Percentiles rank a stretch among this genome's conserved stretches.
These are phyloP conservation scores for Gryllus longicercus DNA, from an alignment of 2,888 invertebrate genomes.

Conservation along the genomic window DNA sequence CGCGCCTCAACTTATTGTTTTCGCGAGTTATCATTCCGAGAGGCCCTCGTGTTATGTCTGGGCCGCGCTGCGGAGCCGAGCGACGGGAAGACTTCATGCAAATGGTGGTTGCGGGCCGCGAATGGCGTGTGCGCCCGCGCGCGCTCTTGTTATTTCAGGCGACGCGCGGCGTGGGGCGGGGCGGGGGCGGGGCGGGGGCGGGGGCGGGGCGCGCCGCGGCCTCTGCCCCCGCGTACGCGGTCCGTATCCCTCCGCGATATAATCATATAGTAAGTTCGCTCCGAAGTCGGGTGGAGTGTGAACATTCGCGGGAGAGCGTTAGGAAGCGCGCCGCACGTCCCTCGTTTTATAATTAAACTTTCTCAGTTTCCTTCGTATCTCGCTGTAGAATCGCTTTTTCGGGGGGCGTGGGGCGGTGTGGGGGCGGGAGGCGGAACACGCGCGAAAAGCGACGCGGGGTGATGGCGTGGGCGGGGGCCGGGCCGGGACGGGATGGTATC, in stretches of 20 bases:
- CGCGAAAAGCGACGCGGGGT: background rate
- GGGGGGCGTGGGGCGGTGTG: background rate
- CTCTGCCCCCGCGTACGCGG: background rate
- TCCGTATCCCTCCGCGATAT: background rate
- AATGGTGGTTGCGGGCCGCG: background rate
- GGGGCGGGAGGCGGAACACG: too few relatives aligned
- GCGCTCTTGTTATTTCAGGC: background rate
- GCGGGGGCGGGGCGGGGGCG: too few relatives aligned
- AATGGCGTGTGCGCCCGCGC: background rate
- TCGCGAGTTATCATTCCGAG: background rate
- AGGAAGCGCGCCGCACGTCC: background rate
- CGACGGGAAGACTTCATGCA: background rate
- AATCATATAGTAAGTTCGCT: conserved; percentile 1
- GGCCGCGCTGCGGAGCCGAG: background rate
- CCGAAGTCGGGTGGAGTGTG: background rate
- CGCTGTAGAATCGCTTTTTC: background rate
- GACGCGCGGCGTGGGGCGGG: background rate
- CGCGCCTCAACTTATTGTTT: background rate
- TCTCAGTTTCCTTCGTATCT: conserved; percentile 17
- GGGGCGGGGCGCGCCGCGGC: too few relatives aligned
- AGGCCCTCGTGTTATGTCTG: background rate
- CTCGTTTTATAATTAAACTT: conserved; percentile 17
- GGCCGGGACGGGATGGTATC: background rate
- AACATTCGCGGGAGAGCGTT: background rate
- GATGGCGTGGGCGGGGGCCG: background rate